Evolutionary conservation across 2,888 invertebrate genomes (phyloP), one percentile per base, ranked within the genome.

Genomic region (Plemyria rubiginata): DNA sequence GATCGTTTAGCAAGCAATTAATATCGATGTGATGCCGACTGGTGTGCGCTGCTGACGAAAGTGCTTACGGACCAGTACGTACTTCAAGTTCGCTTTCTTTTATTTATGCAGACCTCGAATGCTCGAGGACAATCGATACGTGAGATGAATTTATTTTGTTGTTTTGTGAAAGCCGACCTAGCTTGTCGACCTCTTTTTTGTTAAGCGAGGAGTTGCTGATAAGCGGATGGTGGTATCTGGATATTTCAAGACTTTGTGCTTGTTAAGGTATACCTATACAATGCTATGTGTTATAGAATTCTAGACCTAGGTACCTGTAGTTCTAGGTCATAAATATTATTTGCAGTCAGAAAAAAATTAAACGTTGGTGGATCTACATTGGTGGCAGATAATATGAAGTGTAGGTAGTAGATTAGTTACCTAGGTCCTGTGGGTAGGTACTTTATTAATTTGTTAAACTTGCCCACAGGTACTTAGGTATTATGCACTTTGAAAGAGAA

Each of bases 111-210:
- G 84, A 81, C 85, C 84, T 84, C 82, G 83, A 87, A 79, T 81
- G 83, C 81, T 84, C 76, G 90, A 88, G 92, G 92, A 92, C 91
- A 91, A 91, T 92, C 92, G 83, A 91, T 91, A 92, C 92, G 92
- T 92, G 92, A 89, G 86, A 87, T 87, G 92, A 92, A 92, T 92
- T 92, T 90, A 92, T 91, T 92, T 92, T 86, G 89, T 90, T 87
- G 86, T 90, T 91, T 92, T 91, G 92, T 92, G 92, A 92, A 92
- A 92, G 92, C 92, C 87, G 87, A 88, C 88, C 81, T 80, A 88
- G 85, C 85, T 84, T 81, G 77, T 79, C 91, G 92, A 90, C 92
- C 91, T 87, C 89, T 88, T 92, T 91, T 87, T 75, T 80, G 74
- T 38, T 73, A 77, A 87, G 87, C 86, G 88, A 87, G 90, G 87